A percentile compares a stretch with the other conserved stretches of the same genome.
These are phyloP conservation scores for Campylomormyrus numenius DNA, from an alignment of 2,113 vertebrate genomes.

Conservation along the genomic window DNA sequence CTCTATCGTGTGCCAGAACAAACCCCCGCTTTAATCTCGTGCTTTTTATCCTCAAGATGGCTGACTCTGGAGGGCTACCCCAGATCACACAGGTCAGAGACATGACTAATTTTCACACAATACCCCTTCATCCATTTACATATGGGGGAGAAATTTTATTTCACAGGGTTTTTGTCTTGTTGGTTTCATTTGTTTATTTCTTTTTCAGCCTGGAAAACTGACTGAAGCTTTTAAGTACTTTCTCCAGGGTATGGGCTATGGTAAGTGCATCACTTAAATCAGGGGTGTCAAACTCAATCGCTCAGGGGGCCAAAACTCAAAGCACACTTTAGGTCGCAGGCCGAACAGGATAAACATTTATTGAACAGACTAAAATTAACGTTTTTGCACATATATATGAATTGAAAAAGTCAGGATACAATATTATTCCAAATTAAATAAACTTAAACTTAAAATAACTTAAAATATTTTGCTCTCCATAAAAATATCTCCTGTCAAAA, in stretches of 20 bases:
- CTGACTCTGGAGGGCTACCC: conserved; percentile 90
- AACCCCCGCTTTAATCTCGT: neutral
- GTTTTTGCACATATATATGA: too few relatives aligned
- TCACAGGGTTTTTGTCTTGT: neutral
- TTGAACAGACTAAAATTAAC: too few relatives aligned
- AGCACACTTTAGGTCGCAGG: too few relatives aligned
- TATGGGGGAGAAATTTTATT: neutral
- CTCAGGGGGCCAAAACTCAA: too few relatives aligned
- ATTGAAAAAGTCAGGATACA: too few relatives aligned
- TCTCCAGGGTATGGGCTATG: conserved; percentile 98
- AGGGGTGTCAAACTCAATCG: too few relatives aligned
- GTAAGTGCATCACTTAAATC: conserved; percentile 65
- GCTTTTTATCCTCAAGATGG: conserved; percentile 69
- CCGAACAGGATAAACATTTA: too few relatives aligned
- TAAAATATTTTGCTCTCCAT: too few relatives aligned
- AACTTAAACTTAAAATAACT: too few relatives aligned
- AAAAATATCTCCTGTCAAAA: too few relatives aligned
- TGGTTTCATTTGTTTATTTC: conserved; percentile 12
- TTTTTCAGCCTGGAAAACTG: conserved; percentile 84
- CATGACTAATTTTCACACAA: neutral
- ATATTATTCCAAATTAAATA: too few relatives aligned
- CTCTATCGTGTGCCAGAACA: neutral
- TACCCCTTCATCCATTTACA: neutral
- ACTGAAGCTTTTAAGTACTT: conserved; percentile 98
- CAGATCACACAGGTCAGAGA: conserved; percentile 90